A percentile compares a stretch with the other conserved stretches of the same genome.
These are phyloP conservation scores for Oscheius sp. DNA, from an alignment of 2,888 invertebrate species.

Conservation along the genomic window DNA sequence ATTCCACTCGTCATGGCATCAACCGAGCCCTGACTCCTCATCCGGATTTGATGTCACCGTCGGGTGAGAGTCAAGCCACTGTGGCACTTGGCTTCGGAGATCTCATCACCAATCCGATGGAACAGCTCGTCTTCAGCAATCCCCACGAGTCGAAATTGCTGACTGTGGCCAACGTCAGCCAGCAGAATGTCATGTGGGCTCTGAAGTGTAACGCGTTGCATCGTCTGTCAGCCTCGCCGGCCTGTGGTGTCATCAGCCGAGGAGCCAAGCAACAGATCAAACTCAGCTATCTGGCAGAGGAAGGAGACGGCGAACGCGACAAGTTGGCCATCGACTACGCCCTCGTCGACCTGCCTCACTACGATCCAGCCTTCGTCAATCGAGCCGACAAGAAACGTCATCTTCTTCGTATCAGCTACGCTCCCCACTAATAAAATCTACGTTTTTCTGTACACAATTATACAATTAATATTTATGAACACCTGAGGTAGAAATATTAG, in stretches of 20 bases:
- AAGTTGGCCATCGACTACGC: slow-evolving; percentile 34
- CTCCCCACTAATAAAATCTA: not conserved
- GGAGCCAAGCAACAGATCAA: slow-evolving; percentile 2
- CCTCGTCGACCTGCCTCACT: slow-evolving; percentile 2
- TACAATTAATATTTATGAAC: too few species aligned
- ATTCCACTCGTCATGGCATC: too few species aligned
- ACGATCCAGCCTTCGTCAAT: not conserved
- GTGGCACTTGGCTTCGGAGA: slow-evolving; percentile 16
- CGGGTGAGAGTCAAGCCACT: slow-evolving; percentile 12
- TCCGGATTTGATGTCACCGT: not conserved
- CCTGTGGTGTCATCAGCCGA: slow-evolving; percentile 16
- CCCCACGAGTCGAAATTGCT: not conserved
- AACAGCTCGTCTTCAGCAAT: slow-evolving; percentile 13
- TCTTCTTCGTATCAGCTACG: slow-evolving; percentile 18
- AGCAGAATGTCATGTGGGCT: slow-evolving; percentile 29
- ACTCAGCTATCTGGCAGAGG: not conserved
- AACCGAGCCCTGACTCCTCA: slow-evolving; percentile 24
- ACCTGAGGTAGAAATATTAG: too few species aligned
- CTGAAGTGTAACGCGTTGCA: slow-evolving; percentile 30
- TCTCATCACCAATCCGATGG: slow-evolving; percentile 28
- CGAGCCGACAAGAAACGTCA: slow-evolving; percentile 26
- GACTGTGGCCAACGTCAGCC: slow-evolving; percentile 10
- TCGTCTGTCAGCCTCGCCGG: slow-evolving; percentile 28
- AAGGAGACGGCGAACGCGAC: not conserved
- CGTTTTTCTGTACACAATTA: too few species aligned